Conservation (phyloP, 2,113 vertebrate genomes). For the Tachuris rubrigastra region DNA sequence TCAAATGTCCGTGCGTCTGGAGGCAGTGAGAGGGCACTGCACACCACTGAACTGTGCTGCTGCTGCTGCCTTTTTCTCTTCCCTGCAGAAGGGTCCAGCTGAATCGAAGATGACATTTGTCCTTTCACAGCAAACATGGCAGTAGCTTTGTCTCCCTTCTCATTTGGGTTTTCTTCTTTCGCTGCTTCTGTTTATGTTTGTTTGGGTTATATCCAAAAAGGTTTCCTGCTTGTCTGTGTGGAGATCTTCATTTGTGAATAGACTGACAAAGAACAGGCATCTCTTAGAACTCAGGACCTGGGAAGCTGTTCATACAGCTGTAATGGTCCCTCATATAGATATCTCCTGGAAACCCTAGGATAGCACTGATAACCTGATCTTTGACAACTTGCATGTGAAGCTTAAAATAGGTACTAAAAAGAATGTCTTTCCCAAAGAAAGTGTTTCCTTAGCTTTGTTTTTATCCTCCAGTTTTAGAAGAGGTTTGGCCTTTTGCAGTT, state of each 20-base stretch:
- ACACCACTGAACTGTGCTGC: not conserved
- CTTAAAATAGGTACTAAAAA: not conserved
- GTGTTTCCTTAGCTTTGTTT: not conserved
- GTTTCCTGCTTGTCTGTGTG: not conserved
- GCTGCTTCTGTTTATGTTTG: not conserved
- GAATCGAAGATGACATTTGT: constrained; percentile 30
- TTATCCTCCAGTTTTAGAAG: not conserved
- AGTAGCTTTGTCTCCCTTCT: constrained; percentile 4
- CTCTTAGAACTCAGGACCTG: not conserved
- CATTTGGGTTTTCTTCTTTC: not conserved
- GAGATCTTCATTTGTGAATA: not conserved
- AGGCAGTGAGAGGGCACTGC: constrained; percentile 67
- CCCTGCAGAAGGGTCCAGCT: not conserved
- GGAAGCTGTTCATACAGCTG: not conserved
- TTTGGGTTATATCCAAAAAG: not conserved
- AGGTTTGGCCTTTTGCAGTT: constrained; percentile 1
- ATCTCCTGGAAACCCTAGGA: not conserved
- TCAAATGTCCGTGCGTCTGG: constrained; percentile 53
- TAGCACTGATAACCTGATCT: not conserved
- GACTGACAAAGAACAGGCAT: not conserved
- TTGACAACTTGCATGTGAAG: not conserved
- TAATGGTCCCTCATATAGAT: not conserved
- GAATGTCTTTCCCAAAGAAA: not conserved
- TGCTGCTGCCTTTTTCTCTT: not conserved
- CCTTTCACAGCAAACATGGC: constrained; percentile 15